A percentile compares a stretch with the other conserved stretches of the same genome.
These are phyloP conservation scores for Aspidoscelis tigris DNA, from an alignment of 2,113 vertebrate genomes.

Conservation along the genomic window DNA sequence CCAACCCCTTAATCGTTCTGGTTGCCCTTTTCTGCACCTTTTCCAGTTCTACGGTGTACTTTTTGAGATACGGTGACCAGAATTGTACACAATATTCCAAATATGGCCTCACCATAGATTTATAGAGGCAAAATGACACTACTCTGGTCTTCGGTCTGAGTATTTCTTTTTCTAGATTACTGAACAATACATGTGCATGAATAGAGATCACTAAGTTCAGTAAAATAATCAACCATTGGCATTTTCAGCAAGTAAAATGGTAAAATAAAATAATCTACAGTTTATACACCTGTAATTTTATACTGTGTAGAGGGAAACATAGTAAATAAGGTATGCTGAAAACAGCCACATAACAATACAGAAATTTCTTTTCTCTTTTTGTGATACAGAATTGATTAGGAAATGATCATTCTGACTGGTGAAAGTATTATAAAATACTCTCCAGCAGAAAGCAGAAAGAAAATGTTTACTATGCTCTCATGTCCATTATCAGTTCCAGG, in stretches of 20 bases:
- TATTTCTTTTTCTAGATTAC: neutral
- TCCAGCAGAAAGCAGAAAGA: neutral
- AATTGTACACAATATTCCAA: no score
- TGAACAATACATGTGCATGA: neutral
- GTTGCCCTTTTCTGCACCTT: no score
- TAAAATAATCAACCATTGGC: neutral
- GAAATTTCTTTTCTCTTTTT: neutral
- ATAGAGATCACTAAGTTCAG: neutral
- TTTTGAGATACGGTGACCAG: no score
- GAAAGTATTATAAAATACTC: neutral
- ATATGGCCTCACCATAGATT: no score
- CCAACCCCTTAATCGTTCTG: no score
- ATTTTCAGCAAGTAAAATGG: neutral
- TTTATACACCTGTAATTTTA: neutral
- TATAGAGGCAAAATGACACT: no score
- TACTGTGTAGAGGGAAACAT: neutral
- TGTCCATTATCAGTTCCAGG: no score
- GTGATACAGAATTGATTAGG: neutral
- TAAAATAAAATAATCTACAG: neutral
- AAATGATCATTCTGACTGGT: neutral
- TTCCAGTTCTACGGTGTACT: no score
- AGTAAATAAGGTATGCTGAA: neutral
- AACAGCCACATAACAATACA: no score
- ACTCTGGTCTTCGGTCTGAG: no score
- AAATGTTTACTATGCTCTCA: no score